These are phyloP conservation scores for Acrocyrtus sp. DNA, from an alignment of 2,888 invertebrate species.

Conservation along the genomic window DNA sequence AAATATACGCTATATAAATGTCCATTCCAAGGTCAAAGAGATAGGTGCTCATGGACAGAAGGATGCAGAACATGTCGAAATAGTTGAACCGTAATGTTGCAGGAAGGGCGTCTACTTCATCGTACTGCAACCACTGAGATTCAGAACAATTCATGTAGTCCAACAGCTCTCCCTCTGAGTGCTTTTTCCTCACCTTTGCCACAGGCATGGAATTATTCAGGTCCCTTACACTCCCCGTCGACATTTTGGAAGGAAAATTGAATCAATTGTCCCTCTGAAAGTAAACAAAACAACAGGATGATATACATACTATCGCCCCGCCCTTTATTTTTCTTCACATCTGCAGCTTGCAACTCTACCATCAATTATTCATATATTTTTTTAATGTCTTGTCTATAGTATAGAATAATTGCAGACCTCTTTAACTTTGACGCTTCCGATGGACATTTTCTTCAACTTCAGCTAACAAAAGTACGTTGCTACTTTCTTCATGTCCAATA, in stretches of 20 bases:
- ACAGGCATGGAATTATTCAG: slow-evolving; percentile 47
- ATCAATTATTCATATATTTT: too few relatives aligned
- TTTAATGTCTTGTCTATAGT: too few relatives aligned
- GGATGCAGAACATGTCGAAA: slow-evolving; percentile 60
- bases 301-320: not conserved
- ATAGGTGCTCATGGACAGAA: slow-evolving; percentile 59
- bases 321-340: too few relatives aligned
- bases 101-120: slow-evolving; percentile 61
- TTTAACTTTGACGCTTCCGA: too few relatives aligned
- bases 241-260: slow-evolving; percentile 49
- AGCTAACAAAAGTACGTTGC: too few relatives aligned
- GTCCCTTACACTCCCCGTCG: slow-evolving; percentile 51
- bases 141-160: slow-evolving; percentile 54
- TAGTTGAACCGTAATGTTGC: slow-evolving; percentile 58
- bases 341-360: too few relatives aligned
- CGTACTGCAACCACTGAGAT: slow-evolving; percentile 60
- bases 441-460: too few relatives aligned
- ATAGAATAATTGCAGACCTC: too few relatives aligned
- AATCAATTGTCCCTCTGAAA: too few relatives aligned
- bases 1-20: slow-evolving; percentile 60
- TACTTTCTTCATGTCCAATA: too few relatives aligned
- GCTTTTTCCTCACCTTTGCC: slow-evolving; percentile 56
- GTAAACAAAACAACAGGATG: too few relatives aligned
- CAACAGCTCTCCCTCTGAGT: slow-evolving; percentile 57
- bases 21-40: slow-evolving; percentile 60